Evolutionary conservation across 2,797 vertebrate species (phyloP).

Genomic region (Eleutherodactylus coqui): DNA sequence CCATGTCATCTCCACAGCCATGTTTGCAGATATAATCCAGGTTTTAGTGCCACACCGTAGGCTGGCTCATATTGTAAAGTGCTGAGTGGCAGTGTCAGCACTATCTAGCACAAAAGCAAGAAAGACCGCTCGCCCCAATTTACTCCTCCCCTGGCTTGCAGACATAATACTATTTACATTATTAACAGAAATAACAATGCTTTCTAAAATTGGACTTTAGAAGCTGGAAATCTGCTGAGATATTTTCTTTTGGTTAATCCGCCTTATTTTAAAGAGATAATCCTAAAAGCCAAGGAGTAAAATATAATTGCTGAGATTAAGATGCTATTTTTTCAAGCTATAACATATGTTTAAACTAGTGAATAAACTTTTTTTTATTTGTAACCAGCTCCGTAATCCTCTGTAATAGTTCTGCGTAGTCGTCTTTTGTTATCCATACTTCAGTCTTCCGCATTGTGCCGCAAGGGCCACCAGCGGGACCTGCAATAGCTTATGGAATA

Average conservation of each 20-base stretch:
- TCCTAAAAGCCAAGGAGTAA: conserved; percentile 36
- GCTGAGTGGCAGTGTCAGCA: conserved; percentile 54
- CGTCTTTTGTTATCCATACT: conserved; percentile 24
- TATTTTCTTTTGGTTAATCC: conserved; percentile 46
- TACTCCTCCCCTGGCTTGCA: conserved; percentile 7
- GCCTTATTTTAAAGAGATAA: conserved; percentile 36
- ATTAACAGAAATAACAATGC: conserved; percentile 38
- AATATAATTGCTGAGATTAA: conserved; percentile 50
- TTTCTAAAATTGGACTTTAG: conserved; percentile 21
- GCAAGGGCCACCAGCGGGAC: not conserved
- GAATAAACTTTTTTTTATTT: conserved; percentile 22
- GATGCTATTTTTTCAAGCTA: conserved; percentile 45
- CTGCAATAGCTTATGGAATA: conserved; percentile 8
- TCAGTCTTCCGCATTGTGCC: not conserved
- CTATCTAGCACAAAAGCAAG: conserved; percentile 15
- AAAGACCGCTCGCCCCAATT: not conserved
- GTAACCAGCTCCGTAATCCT: conserved; percentile 45
- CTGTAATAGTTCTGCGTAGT: conserved; percentile 16
- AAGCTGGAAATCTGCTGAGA: conserved; percentile 54
- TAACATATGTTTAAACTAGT: conserved; percentile 46
- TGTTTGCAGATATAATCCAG: conserved; percentile 46
- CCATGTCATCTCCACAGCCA: not conserved
- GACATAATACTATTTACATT: conserved; percentile 55
- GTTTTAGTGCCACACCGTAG: conserved; percentile 7
- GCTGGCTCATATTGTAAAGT: conserved; percentile 49